Conservation (phyloP, 2,888 invertebrate species). For the Ochlodes sylvanus region DNA sequence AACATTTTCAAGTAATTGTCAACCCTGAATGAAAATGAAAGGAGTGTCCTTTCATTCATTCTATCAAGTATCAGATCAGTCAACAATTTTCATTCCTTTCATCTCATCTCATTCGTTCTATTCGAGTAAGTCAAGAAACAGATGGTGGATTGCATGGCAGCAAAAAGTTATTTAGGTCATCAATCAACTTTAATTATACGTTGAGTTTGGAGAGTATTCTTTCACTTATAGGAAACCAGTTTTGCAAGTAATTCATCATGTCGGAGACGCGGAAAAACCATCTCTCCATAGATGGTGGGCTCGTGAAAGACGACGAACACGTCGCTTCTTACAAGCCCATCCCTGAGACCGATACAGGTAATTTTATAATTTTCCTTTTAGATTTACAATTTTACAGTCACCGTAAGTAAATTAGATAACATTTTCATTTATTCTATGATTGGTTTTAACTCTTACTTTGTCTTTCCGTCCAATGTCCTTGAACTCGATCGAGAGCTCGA, state of each 20-base stretch:
- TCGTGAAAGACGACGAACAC: constrained; percentile 80
- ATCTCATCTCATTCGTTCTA: constrained; percentile 12
- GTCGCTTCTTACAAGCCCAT: constrained; percentile 83
- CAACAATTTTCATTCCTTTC: not conserved
- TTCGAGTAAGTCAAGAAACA: constrained; percentile 5
- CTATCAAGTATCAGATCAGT: no score
- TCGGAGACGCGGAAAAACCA: constrained; percentile 75
- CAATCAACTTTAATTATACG: constrained; percentile 17
- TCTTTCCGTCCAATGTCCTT: not conserved
- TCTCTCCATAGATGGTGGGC: constrained; percentile 75
- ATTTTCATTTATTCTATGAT: not conserved
- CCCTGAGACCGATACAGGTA: constrained; percentile 85
- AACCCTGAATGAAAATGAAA: no score
- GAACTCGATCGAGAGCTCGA: not conserved
- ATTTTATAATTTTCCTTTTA: constrained; percentile 45
- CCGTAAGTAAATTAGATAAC: constrained; percentile 3
- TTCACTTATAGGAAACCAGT: constrained; percentile 47
- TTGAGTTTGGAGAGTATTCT: constrained; percentile 42
- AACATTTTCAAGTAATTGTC: no score
- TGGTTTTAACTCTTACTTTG: not conserved
- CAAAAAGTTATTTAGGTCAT: constrained; percentile 13
- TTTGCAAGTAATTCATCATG: constrained; percentile 58
- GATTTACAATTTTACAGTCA: not conserved
- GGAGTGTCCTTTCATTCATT: no score
- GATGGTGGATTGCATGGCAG: constrained; percentile 19